Base-by-base conservation (phyloP, 2,888 invertebrate species). In the Rutpela maculata region DNA sequence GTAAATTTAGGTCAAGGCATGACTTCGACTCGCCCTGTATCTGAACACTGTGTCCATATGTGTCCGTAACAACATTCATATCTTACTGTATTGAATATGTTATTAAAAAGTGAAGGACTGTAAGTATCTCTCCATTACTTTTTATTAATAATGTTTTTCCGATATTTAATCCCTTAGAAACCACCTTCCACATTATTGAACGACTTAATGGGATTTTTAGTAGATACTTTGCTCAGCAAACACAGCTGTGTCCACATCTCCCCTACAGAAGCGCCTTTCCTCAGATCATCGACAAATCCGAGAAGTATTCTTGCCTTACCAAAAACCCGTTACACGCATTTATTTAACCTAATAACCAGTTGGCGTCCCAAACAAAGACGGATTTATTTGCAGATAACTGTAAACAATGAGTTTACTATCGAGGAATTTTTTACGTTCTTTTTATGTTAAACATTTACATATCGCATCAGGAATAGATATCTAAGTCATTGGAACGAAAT, bases 371-470 rank as follows among this genome's bases (percentile, higher is more conserved):
- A 59, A 72, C 56, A 73, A 74, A 71, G 71, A 62, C 35, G 26
- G 55, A 60, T 62, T 77, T 79, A 78, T 79, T 81, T 72, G 78
- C 77, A 76, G 65, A 19, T 81, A 81, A 81, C 81, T 75, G 81
- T 81, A 73, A 70, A 78, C 70, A 68, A 76, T 78, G 70, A 43
- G 69, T 69, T 62, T 66, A 70, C 73, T 43, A 72, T 56, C 38
- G 18, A 43, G 67, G 66, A 78, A 75, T 63, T 38, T 62, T 66
- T 63, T 26, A 62, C 55, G 63, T 18, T 31, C n/a, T 31, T 65
- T 73, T 57, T 65, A 19, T 31, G 65, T n/a, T 26, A 17, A 12
- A n/a, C 56, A 76, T 78, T 76, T 76, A 60, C 78, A 74, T 78
- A 67, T 65, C 50, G 71, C 50, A 63, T 63, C 76, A n/a, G 57